Conservation (phyloP, 2,797 vertebrate species). For the Astyanax mexicanus region DNA sequence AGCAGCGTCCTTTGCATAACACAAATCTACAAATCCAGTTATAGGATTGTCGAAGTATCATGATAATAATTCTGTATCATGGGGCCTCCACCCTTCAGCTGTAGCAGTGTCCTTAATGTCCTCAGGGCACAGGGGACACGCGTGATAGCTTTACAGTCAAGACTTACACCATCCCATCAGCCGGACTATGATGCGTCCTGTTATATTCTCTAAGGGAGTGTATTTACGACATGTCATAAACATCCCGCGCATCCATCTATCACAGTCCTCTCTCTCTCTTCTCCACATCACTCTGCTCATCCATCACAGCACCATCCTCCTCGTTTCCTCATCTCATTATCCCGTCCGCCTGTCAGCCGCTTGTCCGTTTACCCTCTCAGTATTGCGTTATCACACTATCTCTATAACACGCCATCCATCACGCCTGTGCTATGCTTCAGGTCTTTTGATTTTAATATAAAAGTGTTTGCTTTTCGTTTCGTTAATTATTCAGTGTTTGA, state of each 20-base stretch:
- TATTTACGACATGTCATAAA: conserved; percentile 38
- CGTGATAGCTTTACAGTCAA: conserved; percentile 23
- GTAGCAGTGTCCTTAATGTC: neutral
- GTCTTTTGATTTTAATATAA: conserved; percentile 3
- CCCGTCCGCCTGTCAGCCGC: neutral
- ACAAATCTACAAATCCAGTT: neutral
- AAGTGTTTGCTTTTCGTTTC: neutral
- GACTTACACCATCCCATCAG: neutral
- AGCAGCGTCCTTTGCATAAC: too few relatives aligned
- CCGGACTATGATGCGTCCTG: conserved; percentile 22
- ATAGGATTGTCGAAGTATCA: neutral
- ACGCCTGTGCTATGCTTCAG: conserved; percentile 9
- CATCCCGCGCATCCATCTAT: conserved; percentile 14
- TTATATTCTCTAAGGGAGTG: conserved; percentile 19
- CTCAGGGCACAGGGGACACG: neutral
- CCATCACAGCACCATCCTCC: conserved; percentile 5
- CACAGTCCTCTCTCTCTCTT: conserved; percentile 13
- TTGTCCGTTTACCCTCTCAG: neutral
- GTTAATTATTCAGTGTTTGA: neutral
- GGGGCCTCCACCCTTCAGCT: neutral
- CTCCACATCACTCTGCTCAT: conserved; percentile 10
- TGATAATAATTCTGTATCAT: neutral
- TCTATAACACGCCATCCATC: conserved; percentile 17
- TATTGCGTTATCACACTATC: neutral
- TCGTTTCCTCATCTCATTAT: conserved; percentile 12